Evolutionary conservation across 2,888 invertebrate species (phyloP).

Genomic region (Stratiomys singularior): DNA sequence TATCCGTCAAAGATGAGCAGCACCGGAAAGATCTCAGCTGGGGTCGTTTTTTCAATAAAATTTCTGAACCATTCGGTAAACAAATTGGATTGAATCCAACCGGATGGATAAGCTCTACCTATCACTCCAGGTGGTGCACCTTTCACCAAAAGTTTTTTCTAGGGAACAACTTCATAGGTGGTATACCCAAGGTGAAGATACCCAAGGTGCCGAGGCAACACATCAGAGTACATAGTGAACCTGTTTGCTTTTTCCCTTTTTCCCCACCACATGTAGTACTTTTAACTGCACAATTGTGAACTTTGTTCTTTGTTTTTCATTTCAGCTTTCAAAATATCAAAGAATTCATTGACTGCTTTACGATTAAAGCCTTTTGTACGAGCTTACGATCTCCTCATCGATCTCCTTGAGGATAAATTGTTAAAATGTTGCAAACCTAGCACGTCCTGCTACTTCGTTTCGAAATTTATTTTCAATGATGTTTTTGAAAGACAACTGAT

Average conservation of each 20-base stretch:
- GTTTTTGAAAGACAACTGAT: too few relatives aligned
- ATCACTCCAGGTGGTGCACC: constrained; percentile 58
- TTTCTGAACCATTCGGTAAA: constrained; percentile 59
- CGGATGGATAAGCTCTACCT: constrained; percentile 55
- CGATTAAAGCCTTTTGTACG: background rate
- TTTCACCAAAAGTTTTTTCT: constrained; percentile 55
- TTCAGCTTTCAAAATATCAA: background rate
- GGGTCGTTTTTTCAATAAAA: constrained; percentile 55
- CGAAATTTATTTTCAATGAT: too few relatives aligned
- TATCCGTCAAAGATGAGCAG: too few relatives aligned
- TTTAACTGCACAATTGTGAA: background rate
- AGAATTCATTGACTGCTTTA: background rate
- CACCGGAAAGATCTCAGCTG: constrained; percentile 53
- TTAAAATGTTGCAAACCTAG: background rate
- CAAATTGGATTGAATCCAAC: constrained; percentile 58
- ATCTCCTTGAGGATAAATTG: background rate
- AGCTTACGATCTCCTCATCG: background rate
- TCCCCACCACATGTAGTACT: background rate
- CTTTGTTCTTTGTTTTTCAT: background rate
- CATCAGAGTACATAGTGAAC: background rate
- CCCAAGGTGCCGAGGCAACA: background rate
- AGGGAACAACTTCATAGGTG: background rate
- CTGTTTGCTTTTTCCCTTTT: background rate
- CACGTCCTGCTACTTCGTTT: too few relatives aligned
- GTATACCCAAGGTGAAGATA: background rate